phyloP scores from a whole-genome alignment of 2,888 invertebrate genomes.

The Tenodera sinensis region DNA sequence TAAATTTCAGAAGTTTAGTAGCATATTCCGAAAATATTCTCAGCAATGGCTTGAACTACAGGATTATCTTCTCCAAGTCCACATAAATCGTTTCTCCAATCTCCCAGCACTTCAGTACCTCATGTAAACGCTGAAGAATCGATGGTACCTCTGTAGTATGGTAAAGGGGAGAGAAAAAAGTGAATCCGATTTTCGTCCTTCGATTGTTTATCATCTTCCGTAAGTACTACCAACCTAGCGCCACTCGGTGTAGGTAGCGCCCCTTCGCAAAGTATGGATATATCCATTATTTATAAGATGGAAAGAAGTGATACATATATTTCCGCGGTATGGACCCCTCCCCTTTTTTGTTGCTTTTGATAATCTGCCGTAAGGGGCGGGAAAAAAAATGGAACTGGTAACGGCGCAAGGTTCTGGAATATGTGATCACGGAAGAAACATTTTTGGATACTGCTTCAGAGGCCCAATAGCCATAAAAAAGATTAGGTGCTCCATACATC shows the following conservation, averaged over 20 bases:
- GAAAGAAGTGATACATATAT: slow-evolving; percentile 21
- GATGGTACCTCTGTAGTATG: neutral
- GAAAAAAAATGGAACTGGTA: neutral
- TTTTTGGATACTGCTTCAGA: too few relatives aligned
- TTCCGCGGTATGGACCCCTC: neutral
- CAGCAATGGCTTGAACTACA: too few relatives aligned
- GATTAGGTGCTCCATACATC: too few relatives aligned
- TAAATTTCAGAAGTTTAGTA: too few relatives aligned
- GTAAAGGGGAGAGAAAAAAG: neutral
- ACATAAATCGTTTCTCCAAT: neutral
- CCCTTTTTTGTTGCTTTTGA: neutral
- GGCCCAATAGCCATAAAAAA: too few relatives aligned
- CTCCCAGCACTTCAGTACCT: neutral
- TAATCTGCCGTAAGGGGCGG: neutral
- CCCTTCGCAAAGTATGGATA: neutral
- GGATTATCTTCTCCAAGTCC: neutral
- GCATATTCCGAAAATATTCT: too few relatives aligned
- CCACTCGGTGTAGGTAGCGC: neutral
- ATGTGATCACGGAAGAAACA: too few relatives aligned
- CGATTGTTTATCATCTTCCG: neutral
- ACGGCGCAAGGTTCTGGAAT: too few relatives aligned
- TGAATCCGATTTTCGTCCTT: neutral
- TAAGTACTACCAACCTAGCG: neutral
- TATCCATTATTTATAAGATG: slow-evolving; percentile 22
- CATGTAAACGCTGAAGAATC: neutral